Evolutionary conservation across 2,797 vertebrate genomes (phyloP).

Genomic region (Enteromius fasciolatus): DNA sequence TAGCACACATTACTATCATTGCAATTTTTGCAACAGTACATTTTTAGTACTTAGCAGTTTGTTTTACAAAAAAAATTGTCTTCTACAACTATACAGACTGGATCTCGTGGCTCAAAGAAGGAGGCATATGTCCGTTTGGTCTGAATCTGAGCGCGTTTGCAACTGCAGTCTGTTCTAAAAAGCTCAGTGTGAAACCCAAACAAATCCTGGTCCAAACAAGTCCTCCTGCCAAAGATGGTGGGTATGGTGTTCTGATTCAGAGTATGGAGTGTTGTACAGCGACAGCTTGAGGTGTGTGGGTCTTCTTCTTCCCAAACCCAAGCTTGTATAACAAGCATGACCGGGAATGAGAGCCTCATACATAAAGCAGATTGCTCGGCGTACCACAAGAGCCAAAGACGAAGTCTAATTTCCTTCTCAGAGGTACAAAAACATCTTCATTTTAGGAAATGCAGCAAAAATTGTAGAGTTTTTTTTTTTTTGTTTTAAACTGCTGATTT

Average conservation of each 20-base stretch:
- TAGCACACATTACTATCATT: not conserved
- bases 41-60: not conserved
- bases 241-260: slow-evolving; percentile 36
- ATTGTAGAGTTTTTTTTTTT: not conserved
- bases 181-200: slow-evolving; percentile 48
- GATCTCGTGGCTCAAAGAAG: not conserved
- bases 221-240: slow-evolving; percentile 44
- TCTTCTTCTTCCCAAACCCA: slow-evolving; percentile 32
- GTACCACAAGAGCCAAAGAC: not conserved
- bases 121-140: slow-evolving; percentile 38
- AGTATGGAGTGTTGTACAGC: slow-evolving; percentile 31
- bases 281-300: slow-evolving; percentile 49
- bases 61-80: not conserved
- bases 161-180: slow-evolving; percentile 42
- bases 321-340: slow-evolving; percentile 33
- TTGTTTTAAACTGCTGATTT: not conserved
- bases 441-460: not conserved
- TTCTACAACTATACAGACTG: slow-evolving; percentile 3
- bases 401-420: not conserved
- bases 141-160: slow-evolving; percentile 27
- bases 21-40: not conserved
- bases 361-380: slow-evolving; percentile 24
- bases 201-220: slow-evolving; percentile 43
- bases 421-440: slow-evolving; percentile 12
- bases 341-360: slow-evolving; percentile 25